Percentiles rank a stretch among this genome's conserved stretches.
Conservation (phyloP, 2,797 vertebrate species). For the Anguilla anguilla region DNA sequence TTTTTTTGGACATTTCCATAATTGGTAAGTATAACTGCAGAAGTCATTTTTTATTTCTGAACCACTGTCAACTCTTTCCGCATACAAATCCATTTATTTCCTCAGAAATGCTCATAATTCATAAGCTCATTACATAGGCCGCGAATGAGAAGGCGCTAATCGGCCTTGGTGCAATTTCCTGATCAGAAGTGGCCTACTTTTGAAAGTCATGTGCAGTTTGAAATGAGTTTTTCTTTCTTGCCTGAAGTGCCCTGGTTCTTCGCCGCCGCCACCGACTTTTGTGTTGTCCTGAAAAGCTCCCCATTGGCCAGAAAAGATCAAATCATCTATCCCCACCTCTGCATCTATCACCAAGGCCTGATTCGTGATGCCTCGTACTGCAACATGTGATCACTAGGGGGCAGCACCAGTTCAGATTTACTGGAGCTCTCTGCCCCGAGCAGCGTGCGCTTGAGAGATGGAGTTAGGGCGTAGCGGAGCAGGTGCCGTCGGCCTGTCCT, state of each 20-base stretch:
- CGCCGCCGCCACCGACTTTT: slow-evolving; percentile 55
- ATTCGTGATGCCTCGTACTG: background rate
- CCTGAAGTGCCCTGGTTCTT: slow-evolving; percentile 29
- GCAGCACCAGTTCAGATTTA: slow-evolving; percentile 58
- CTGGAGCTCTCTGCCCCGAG: slow-evolving; percentile 20
- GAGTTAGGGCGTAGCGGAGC: slow-evolving; percentile 47
- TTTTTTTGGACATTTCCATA: slow-evolving; percentile 61
- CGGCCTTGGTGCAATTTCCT: slow-evolving; percentile 66
- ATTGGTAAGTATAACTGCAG: slow-evolving; percentile 55
- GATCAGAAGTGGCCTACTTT: slow-evolving; percentile 64
- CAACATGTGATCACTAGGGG: slow-evolving; percentile 56
- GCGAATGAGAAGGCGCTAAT: slow-evolving; percentile 62
- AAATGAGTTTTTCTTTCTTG: slow-evolving; percentile 44
- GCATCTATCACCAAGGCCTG: background rate
- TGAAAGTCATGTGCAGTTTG: slow-evolving; percentile 63
- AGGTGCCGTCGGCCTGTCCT: slow-evolving; percentile 50
- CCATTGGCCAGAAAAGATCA: slow-evolving; percentile 35
- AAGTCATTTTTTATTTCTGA: slow-evolving; percentile 62
- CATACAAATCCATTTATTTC: slow-evolving; percentile 69
- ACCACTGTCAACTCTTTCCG: slow-evolving; percentile 60
- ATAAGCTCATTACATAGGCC: slow-evolving; percentile 70
- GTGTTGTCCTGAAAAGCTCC: slow-evolving; percentile 35
- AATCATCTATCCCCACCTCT: background rate
- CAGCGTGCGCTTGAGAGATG: slow-evolving; percentile 37
- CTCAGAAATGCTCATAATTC: slow-evolving; percentile 70